Evolutionary conservation across 2,797 vertebrate genomes (phyloP).

Genomic region (Psittacula derbiana): DNA sequence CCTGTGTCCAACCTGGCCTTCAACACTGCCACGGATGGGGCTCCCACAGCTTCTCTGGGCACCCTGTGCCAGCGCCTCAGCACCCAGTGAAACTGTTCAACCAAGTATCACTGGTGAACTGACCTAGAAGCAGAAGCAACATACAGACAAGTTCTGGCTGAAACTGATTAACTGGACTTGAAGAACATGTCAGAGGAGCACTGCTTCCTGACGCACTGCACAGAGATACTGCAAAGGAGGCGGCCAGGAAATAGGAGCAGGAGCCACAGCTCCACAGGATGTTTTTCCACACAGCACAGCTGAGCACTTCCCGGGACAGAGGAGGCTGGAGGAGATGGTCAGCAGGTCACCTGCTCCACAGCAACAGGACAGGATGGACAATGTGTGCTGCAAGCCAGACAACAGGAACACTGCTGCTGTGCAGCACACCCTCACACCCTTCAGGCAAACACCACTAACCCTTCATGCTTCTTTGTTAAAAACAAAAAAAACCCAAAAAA

Average conservation of each 20-base stretch:
- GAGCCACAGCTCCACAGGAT: constrained; percentile 7
- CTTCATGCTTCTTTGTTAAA: background rate
- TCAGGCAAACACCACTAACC: background rate
- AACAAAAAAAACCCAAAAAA: background rate
- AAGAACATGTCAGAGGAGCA: background rate
- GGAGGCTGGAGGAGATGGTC: background rate
- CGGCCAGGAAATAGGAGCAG: background rate
- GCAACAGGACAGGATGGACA: background rate
- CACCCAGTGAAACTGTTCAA: background rate
- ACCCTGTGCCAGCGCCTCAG: background rate
- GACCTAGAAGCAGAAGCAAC: background rate
- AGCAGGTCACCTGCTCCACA: fast-evolving
- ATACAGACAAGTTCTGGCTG: background rate
- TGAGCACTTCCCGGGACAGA: background rate
- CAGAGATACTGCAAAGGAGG: background rate
- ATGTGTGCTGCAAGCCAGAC: fast-evolving
- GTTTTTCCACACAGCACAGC: background rate
- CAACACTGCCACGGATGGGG: background rate
- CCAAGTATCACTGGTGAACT: background rate
- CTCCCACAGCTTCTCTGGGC: background rate
- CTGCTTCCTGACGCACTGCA: background rate
- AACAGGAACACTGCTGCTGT: background rate
- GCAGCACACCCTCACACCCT: background rate
- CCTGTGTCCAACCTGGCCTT: background rate
- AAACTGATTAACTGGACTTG: background rate